Evolutionary conservation across 2,797 vertebrate species (phyloP).

Genomic region (Loris lydekkerianus): DNA sequence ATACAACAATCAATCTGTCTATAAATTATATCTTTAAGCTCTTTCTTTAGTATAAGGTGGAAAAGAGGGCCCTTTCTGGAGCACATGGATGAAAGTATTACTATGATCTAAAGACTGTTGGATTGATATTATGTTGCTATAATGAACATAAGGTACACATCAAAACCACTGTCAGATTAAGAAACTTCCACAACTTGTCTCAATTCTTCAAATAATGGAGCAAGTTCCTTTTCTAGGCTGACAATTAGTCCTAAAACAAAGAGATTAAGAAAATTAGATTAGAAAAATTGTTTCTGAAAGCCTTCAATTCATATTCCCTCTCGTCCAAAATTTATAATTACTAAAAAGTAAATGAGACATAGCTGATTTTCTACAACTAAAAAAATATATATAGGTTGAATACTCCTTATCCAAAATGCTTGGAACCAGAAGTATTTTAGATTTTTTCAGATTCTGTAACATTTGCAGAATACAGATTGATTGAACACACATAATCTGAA

Average conservation of each 20-base stretch:
- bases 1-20: conserved; percentile 83
- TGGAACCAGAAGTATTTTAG: background rate
- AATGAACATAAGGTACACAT: conserved; percentile 74
- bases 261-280: conserved; percentile 53
- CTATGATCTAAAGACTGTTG: conserved; percentile 75
- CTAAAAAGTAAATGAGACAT: background rate
- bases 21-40: conserved; percentile 84
- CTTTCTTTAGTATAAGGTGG: conserved; percentile 84
- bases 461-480: background rate
- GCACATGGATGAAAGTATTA: conserved; percentile 69
- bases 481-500: background rate
- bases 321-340: conserved; percentile 33
- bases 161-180: conserved; percentile 82
- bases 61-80: conserved; percentile 66
- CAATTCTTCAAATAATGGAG: conserved; percentile 95
- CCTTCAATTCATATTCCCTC: background rate
- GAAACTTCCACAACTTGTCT: conserved; percentile 97
- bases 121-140: conserved; percentile 80
- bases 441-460: background rate
- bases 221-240: conserved; percentile 97
- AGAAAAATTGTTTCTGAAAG: conserved; percentile 12
- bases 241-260: conserved; percentile 94
- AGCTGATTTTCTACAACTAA: background rate
- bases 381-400: conserved; percentile 4
- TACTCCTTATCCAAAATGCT: background rate